phyloP scores from a whole-genome alignment of 2,797 vertebrate species.

The Propithecus perrieri region DNA sequence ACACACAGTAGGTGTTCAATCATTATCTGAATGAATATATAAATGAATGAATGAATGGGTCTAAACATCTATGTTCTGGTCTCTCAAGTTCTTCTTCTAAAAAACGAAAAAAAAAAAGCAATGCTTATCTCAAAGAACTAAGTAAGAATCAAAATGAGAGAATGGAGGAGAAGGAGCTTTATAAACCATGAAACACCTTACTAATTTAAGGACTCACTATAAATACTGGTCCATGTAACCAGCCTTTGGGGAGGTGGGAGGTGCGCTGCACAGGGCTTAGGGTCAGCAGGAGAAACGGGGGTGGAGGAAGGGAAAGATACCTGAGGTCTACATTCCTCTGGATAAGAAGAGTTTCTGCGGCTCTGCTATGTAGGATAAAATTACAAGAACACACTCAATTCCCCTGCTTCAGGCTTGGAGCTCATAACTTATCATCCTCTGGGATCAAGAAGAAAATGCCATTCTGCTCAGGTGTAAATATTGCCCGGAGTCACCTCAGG shows the following conservation, averaged over 20 bases:
- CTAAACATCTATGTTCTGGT: not conserved
- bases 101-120: constrained; percentile 22
- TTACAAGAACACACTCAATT: constrained; percentile 41
- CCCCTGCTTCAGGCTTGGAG: constrained; percentile 17
- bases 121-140: not conserved
- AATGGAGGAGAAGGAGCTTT: not conserved
- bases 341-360: constrained; percentile 10
- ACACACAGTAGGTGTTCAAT: not conserved
- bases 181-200: not conserved
- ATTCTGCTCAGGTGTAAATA: constrained; percentile 51
- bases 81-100: not conserved
- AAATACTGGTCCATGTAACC: not conserved
- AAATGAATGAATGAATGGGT: not conserved
- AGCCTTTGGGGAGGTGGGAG: not conserved
- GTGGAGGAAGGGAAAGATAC: not conserved
- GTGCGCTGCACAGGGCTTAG: not conserved
- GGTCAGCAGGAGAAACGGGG: not conserved
- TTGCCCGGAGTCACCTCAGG: not conserved
- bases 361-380: constrained; percentile 30
- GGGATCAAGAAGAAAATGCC: constrained; percentile 48
- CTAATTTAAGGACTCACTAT: not conserved
- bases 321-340: constrained; percentile 8
- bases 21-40: constrained; percentile 38
- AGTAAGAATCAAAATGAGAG: constrained; percentile 38
- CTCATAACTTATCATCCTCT: constrained; percentile 50